These are phyloP conservation scores for Xyrauchen texanus DNA, from an alignment of 2,113 vertebrate genomes.

Conservation along the genomic window DNA sequence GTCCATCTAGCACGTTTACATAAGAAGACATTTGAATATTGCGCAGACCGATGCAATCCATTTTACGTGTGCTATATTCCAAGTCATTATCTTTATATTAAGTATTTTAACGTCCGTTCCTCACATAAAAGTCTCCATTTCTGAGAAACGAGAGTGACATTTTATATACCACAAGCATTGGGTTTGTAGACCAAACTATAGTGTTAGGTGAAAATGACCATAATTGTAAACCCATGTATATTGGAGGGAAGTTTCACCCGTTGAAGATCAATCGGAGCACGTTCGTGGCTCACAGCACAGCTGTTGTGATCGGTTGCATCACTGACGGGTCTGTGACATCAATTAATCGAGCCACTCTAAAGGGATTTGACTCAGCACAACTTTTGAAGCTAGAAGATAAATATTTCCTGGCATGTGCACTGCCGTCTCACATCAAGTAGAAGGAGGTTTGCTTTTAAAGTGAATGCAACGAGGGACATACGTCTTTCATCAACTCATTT, in stretches of 20 bases:
- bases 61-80: too few relatives aligned
- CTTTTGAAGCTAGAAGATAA: slow-evolving; percentile 9
- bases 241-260: background rate
- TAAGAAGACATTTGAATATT: too few relatives aligned
- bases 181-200: background rate
- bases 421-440: slow-evolving; percentile 25
- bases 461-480: background rate
- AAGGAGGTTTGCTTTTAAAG: background rate
- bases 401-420: background rate
- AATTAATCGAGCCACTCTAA: slow-evolving; percentile 30
- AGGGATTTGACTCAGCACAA: slow-evolving; percentile 20
- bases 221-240: background rate
- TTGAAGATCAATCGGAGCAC: slow-evolving; percentile 37
- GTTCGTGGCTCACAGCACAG: slow-evolving; percentile 26
- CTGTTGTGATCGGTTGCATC: slow-evolving; percentile 34
- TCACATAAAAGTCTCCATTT: too few relatives aligned
- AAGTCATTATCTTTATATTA: too few relatives aligned
- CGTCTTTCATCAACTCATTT: slow-evolving; percentile 25
- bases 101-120: too few relatives aligned
- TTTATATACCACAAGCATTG: background rate
- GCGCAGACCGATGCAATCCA: too few relatives aligned
- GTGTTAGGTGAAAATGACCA: background rate
- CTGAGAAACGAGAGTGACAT: too few relatives aligned
- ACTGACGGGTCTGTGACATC: slow-evolving; percentile 32
- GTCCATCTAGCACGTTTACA: too few relatives aligned